Conservation (phyloP, 2,797 vertebrate genomes). For the Choloepus didactylus region DNA sequence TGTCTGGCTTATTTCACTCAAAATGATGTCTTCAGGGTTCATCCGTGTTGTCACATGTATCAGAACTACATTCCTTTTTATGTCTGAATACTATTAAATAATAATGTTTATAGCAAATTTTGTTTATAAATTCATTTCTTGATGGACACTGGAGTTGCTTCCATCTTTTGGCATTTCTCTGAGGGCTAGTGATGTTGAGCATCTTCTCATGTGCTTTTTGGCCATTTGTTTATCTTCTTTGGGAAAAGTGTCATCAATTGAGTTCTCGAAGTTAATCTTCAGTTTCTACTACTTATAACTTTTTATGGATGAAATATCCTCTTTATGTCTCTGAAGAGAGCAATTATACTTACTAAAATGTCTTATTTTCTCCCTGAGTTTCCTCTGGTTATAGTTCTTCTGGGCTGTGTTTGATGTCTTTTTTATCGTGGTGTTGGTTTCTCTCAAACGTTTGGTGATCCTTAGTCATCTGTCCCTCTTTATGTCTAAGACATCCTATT, state of each 20-base stretch:
- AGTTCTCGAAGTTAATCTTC: conserved; percentile 35
- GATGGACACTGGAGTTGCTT: too few relatives aligned
- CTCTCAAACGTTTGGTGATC: conserved; percentile 37
- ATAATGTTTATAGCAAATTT: too few relatives aligned
- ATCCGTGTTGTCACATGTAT: too few relatives aligned
- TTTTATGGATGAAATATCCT: background rate
- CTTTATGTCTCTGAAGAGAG: background rate
- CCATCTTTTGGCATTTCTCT: too few relatives aligned
- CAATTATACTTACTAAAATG: background rate
- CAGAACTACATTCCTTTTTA: too few relatives aligned
- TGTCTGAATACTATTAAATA: too few relatives aligned
- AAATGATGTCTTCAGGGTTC: too few relatives aligned
- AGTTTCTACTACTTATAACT: conserved; percentile 37
- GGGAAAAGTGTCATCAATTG: background rate
- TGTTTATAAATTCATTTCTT: too few relatives aligned
- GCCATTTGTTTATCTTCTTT: too few relatives aligned
- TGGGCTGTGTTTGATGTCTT: background rate
- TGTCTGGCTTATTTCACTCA: too few relatives aligned
- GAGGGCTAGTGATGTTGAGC: too few relatives aligned
- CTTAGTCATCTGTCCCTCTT: background rate
- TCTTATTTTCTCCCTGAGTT: conserved; percentile 5
- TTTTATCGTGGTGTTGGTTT: background rate
- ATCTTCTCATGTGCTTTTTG: too few relatives aligned
- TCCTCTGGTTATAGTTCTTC: conserved; percentile 17
- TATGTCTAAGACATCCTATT: background rate